Evolutionary conservation across 1,140 invertebrate genomes (phyloP).

Genomic region (Leptinotarsa texana): DNA sequence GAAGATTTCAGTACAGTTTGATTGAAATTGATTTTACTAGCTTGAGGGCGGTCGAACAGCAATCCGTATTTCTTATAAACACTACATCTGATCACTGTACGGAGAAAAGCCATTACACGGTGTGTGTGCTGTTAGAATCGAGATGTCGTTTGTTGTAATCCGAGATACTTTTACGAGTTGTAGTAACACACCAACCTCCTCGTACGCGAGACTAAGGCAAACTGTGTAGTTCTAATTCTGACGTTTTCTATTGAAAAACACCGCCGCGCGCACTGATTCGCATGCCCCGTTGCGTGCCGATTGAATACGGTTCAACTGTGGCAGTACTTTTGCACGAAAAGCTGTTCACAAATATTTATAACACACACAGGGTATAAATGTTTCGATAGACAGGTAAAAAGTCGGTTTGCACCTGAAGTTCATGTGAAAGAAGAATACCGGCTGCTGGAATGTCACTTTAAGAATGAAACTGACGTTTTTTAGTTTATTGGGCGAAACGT

Average conservation of each 20-base stretch:
- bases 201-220: background rate
- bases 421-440: background rate
- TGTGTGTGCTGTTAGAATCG: background rate
- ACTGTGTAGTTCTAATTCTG: background rate
- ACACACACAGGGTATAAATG: background rate
- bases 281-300: background rate
- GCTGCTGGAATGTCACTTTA: background rate
- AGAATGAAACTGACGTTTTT: background rate
- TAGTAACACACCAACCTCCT: background rate
- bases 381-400: slow-evolving; percentile 1
- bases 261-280: background rate
- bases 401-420: background rate
- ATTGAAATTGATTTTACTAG: slow-evolving; percentile 45
- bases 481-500: no score
- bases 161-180: slow-evolving; percentile 1
- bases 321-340: background rate
- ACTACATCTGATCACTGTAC: slow-evolving; percentile 53
- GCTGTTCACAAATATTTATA: background rate
- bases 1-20: slow-evolving; percentile 43
- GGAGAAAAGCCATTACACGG: slow-evolving; percentile 57
- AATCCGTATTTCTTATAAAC: slow-evolving; percentile 52
- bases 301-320: background rate
- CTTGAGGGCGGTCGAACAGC: slow-evolving; percentile 42
- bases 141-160: background rate
- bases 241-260: background rate